Base-by-base conservation (phyloP, 2,888 invertebrate genomes). In the Carterocephalus palaemon region DNA sequence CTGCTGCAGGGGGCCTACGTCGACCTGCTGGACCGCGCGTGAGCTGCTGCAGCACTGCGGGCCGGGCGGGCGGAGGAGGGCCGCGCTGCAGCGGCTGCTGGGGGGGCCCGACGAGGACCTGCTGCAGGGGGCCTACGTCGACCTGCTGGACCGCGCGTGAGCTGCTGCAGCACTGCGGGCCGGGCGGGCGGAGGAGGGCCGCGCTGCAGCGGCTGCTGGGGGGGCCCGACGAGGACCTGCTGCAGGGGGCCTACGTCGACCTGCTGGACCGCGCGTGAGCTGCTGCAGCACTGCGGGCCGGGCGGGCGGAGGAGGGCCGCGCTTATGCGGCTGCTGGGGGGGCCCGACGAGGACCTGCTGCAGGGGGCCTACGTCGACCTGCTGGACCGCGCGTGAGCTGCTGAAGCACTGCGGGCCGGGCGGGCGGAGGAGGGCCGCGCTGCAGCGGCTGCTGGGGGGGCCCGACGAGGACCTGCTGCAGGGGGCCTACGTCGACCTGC, bases 191-290 rank as follows among this genome's bases (percentile, higher is more conserved):
- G 42, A 88, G 0, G 90, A 91, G 58, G 90, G 92, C 88, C 10
- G 88, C 90, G 32, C 70, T 96, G 10, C 92, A 94, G 89, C 64
- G 70, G 2, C 86, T 91, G 60, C 85, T 97, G 1, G 90, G 87
- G 8, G 88, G 96, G 2, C 56, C 75, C 12, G 71, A 90, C 48
- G 79, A 85, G 9, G 90, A 93, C 70, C 80, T 95, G 17, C 83
- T 95, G 29, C 78, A 90, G 3, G 91, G 91, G 56, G 93, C 95
- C 9, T 96, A 96, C 75, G 88, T 93, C 65, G 95, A 96, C 78
- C 68, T 93, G 52, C 67, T 94, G 31, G 66, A 74, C 43, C 67
- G 62, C 46, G 20, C 13, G 2, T n/a, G n/a, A n/a, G n/a, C n/a
- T n/a, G n/a, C n/a, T n/a, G 95, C 95, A 53, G 88, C 90, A 9